A percentile compares a stretch with the other conserved stretches of the same genome.
These are phyloP conservation scores for Antechinus stuartii DNA, from an alignment of 2,113 vertebrate species.

Conservation along the genomic window DNA sequence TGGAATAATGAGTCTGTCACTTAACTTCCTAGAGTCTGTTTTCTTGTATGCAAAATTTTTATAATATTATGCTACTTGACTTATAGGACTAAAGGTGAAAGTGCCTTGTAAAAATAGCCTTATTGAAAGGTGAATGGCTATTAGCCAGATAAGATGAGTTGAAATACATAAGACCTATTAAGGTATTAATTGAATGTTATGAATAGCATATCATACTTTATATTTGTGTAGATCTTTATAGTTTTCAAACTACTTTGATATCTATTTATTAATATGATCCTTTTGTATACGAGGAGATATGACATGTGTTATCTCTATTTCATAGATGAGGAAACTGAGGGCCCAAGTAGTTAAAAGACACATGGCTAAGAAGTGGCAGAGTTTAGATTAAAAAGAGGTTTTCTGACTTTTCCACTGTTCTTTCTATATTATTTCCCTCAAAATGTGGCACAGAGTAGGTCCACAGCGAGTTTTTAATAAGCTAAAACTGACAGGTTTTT, in stretches of 20 bases:
- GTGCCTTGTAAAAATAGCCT: not conserved
- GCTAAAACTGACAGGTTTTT: slow-evolving; percentile 39
- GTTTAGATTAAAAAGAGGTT: not conserved
- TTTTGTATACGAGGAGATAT: not conserved
- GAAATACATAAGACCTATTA: not conserved
- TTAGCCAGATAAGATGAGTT: not conserved
- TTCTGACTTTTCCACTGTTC: not conserved
- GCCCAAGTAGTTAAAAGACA: not conserved
- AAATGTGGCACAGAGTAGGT: not conserved
- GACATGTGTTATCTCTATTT: not conserved
- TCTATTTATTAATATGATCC: slow-evolving; percentile 22
- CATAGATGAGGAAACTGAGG: slow-evolving; percentile 34
- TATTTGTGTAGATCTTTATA: not conserved
- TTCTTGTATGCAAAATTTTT: not conserved
- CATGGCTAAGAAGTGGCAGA: not conserved
- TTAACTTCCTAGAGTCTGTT: not conserved
- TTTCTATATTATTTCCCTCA: slow-evolving; percentile 1
- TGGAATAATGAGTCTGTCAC: not conserved
- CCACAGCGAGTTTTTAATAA: slow-evolving; percentile 37
- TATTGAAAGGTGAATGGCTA: not conserved
- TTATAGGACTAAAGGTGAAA: not conserved
- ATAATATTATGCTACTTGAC: not conserved
- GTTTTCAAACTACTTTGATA: slow-evolving; percentile 40
- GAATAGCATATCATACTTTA: not conserved
- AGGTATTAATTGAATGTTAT: not conserved